Base-by-base conservation (phyloP, 2,888 invertebrate genomes). In the Lepidocyrtinus sp. region DNA sequence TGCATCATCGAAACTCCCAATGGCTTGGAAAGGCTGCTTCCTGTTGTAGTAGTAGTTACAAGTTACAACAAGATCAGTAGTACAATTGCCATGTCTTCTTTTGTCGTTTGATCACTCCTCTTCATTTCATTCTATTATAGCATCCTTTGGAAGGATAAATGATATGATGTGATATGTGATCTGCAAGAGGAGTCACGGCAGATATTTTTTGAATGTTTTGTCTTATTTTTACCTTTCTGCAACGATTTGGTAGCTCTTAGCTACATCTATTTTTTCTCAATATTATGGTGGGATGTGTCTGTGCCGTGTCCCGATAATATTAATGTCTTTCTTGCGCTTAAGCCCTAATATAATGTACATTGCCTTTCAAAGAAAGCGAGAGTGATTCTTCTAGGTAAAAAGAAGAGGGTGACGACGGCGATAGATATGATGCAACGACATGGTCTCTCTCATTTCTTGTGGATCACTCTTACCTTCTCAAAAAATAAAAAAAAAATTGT, bases 351-450 rank as follows among this genome's bases (percentile, higher is more conserved):
- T 50, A 50, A 50, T 50, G n/a, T n/a, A n/a, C n/a, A 50, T 50
- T 50, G n/a, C 50, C 50, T 50, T 50, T 50, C 50, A 50, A 50
- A 50, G 50, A 50, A 50, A 50, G 50, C 50, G 50, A 50, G 50
- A 50, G 50, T 50, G 15, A 50, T 50, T 50, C 50, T 50, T 50
- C 50, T 17, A 50, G 50, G 50, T 17, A 50, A 12, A 50, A 50
- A 50, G 50, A n/a, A n/a, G 50, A 50, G 12, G 50, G 17, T 50
- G 50, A 50, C 17, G 5, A 36, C 12, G 12, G 36, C n/a, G 50
- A 50, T 50, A 17, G 50, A 17, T n/a, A 50, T 50, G 50, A 12
- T 17, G 17, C 50, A 50, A 50, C 17, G 50, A 17, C 50, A 50
- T 15, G 12, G 50, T 50, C 50, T 15, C 50, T 50, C 17, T 50